phyloP scores from a whole-genome alignment of 2,113 vertebrate genomes.

The Lepidothrix coronata region DNA sequence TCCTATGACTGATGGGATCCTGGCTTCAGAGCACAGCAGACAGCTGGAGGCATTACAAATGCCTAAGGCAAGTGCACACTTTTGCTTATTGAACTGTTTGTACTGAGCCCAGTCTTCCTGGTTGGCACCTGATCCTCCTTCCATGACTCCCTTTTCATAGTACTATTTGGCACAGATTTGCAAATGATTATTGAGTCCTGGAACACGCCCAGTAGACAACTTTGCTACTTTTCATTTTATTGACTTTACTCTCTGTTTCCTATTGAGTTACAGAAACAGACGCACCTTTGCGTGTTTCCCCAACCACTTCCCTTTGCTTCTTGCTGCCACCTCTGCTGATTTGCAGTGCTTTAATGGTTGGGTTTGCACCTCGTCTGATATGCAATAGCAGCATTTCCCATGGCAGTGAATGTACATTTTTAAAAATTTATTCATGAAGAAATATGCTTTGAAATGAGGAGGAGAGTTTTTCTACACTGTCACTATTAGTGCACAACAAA shows the following conservation, averaged over 20 bases:
- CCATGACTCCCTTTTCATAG: background rate
- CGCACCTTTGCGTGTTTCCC: background rate
- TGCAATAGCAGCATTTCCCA: background rate
- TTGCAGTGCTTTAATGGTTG: background rate
- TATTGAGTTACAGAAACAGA: background rate
- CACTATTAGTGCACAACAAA: background rate
- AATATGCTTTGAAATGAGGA: background rate
- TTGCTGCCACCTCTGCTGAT: background rate
- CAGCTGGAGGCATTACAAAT: background rate
- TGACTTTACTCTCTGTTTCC: background rate
- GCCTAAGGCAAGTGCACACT: background rate
- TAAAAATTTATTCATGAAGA: background rate
- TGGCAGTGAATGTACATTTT: background rate
- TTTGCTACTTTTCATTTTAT: background rate
- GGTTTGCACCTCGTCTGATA: background rate
- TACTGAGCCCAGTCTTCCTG: background rate
- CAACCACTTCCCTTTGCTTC: background rate
- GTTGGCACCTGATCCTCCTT: background rate
- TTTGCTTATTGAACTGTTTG: background rate
- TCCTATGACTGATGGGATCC: background rate
- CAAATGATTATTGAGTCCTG: background rate
- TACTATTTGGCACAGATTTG: background rate
- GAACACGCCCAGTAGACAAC: background rate
- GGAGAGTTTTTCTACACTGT: background rate
- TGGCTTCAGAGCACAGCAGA: background rate